These are phyloP conservation scores for Drosophila nigrodunni DNA, from an alignment of 1,140 invertebrate species.

Conservation along the genomic window DNA sequence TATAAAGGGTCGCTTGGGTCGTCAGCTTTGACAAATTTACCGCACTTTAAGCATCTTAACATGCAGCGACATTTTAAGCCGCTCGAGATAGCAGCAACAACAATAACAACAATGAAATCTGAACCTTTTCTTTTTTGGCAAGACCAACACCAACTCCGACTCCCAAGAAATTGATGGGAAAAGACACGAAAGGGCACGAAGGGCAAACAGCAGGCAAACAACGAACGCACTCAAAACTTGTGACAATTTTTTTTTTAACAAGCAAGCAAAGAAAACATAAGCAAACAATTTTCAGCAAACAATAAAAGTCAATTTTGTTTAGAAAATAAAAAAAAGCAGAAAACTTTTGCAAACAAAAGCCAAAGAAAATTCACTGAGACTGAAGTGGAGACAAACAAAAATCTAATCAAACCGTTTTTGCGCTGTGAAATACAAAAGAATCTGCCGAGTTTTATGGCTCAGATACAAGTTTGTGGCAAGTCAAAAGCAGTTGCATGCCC, in stretches of 20 bases:
- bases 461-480: neutral
- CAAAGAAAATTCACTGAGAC: neutral
- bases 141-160: neutral
- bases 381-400: constrained; percentile 4
- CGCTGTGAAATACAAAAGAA: constrained; percentile 1
- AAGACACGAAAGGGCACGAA: constrained; percentile 6
- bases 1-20: constrained; percentile 23
- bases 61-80: constrained; percentile 51
- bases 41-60: constrained; percentile 49
- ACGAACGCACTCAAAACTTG: constrained; percentile 42
- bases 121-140: constrained; percentile 34
- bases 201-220: constrained; percentile 36
- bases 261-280: constrained; percentile 34
- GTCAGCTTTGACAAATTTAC: constrained; percentile 45
- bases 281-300: constrained; percentile 52
- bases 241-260: constrained; percentile 30
- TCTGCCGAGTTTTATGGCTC: neutral
- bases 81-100: constrained; percentile 34
- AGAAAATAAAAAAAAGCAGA: constrained; percentile 29
- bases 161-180: constrained; percentile 34
- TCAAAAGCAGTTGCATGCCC: constrained; percentile 16
- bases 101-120: constrained; percentile 45
- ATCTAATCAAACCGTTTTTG: constrained; percentile 37
- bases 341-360: constrained; percentile 13
- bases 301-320: constrained; percentile 47